Evolutionary conservation across 2,888 invertebrate genomes (phyloP), one percentile per base, ranked within the genome.

Genomic region (Ornithoptera alexandrae): DNA sequence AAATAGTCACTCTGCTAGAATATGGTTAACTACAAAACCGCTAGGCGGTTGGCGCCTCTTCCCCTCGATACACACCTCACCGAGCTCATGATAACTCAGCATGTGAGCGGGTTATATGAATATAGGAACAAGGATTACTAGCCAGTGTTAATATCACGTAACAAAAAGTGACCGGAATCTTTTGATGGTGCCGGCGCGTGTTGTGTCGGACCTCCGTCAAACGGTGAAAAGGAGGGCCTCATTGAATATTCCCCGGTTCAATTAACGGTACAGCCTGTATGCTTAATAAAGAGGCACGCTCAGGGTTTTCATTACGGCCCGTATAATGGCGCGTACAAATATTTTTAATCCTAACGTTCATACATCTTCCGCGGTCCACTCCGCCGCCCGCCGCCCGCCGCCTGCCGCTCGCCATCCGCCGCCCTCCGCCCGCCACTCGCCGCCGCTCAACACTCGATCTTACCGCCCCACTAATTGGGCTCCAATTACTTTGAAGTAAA

Each of bases 321-420:
- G 90, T 89, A 92, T 92, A 92, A 92, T 92, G 91, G 91, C 83
- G 83, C 91, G 90, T 87, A 90, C 92, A 91, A 92, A 92, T 91
- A 92, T 92, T 92, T 92, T 92, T 92, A 92, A 92, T 92, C 92
- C 91, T 83, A 81, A 81, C 83, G 86, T 88, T 86, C 92, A 91
- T 91, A 92, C 90, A 90, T 92, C 91, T 91, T 91, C 85, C 85
- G 88, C 83, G 88, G 90, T 90, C 91, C 91, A 91, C 91, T 90
- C 90, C 85, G 88, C 84, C 82, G 86, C 84, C 83, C 87, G 78
- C 81, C 81, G 83, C 81, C 84, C 84, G 86, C 85, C 85, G 84
- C 86, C 82, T 80, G 73, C 77, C 2, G 79, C 76, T n/a, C n/a
- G n/a, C n/a, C n/a, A n/a, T 90, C 90, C 85, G 88, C 84, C 82